Conservation (phyloP, 2,113 vertebrate genomes). For the Himantopus leucocephalus region DNA sequence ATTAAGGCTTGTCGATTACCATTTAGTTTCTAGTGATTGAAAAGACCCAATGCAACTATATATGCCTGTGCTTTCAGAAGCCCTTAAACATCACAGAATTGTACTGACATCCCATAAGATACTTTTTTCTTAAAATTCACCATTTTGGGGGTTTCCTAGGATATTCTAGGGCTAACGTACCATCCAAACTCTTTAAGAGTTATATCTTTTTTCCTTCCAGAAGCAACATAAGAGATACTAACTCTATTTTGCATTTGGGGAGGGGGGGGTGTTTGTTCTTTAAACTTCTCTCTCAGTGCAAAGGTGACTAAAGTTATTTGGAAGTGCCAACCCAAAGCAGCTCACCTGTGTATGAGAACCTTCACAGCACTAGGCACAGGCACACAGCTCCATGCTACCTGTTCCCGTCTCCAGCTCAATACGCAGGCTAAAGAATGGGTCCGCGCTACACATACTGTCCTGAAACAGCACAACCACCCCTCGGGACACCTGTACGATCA, state of each 20-base stretch:
- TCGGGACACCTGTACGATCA: background rate
- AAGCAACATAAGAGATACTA: background rate
- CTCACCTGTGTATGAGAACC: background rate
- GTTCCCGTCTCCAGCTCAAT: background rate
- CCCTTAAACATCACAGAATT: background rate
- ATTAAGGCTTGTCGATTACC: background rate
- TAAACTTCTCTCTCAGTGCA: background rate
- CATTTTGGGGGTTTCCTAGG: background rate
- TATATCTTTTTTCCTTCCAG: background rate
- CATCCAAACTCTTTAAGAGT: background rate
- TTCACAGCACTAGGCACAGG: background rate
- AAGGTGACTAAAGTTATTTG: background rate
- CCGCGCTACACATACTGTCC: background rate
- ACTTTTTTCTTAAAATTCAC: background rate
- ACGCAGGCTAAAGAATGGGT: background rate
- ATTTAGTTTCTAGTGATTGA: background rate
- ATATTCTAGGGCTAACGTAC: background rate
- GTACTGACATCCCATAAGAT: background rate
- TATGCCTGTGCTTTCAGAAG: background rate
- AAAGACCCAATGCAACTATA: background rate
- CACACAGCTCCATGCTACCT: background rate
- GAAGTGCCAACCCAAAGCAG: background rate
- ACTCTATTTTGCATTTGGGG: background rate
- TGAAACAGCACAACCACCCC: background rate
- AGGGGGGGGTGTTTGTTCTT: accelerated